Evolutionary conservation across 1,140 invertebrate genomes (phyloP).

Genomic region (Araneus ventricosus): DNA sequence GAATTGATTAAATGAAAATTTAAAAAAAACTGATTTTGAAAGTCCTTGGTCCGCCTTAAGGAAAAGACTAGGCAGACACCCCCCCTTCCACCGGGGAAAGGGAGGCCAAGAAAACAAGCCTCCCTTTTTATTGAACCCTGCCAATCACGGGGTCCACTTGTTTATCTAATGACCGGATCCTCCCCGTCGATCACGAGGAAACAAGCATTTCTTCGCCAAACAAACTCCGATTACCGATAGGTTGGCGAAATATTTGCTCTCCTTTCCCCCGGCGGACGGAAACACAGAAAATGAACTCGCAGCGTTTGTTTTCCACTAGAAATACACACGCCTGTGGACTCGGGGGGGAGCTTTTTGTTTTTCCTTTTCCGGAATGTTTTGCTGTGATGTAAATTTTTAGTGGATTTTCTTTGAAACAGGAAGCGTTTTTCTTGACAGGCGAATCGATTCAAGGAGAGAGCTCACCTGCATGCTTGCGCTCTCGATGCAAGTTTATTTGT

Average conservation of each 20-base stretch:
- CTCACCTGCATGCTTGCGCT: no score
- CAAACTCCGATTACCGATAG: slow-evolving; percentile 67
- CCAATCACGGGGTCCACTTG: slow-evolving; percentile 61
- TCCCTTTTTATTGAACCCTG: slow-evolving; percentile 23
- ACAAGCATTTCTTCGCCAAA: slow-evolving; percentile 55
- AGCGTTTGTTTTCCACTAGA: slow-evolving; percentile 27
- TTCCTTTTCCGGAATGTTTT: neutral
- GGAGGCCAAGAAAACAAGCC: neutral
- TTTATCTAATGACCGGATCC: slow-evolving; percentile 64
- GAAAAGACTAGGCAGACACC: no score
- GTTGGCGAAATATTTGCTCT: slow-evolving; percentile 69
- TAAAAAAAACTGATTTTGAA: no score
- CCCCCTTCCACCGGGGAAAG: neutral
- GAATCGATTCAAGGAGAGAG: no score
- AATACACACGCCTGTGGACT: slow-evolving; percentile 19
- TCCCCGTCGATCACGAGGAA: slow-evolving; percentile 36
- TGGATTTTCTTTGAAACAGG: neutral
- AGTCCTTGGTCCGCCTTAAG: no score
- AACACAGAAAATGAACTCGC: neutral
- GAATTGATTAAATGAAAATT: no score
- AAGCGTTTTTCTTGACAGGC: no score
- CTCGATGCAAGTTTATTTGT: no score
- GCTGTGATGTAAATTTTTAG: neutral
- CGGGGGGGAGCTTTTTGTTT: neutral
- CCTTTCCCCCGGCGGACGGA: neutral